A percentile compares a stretch with the other conserved stretches of the same genome.
phyloP scores from a whole-genome alignment of 2,888 invertebrate genomes.

The Plusia festucae region DNA sequence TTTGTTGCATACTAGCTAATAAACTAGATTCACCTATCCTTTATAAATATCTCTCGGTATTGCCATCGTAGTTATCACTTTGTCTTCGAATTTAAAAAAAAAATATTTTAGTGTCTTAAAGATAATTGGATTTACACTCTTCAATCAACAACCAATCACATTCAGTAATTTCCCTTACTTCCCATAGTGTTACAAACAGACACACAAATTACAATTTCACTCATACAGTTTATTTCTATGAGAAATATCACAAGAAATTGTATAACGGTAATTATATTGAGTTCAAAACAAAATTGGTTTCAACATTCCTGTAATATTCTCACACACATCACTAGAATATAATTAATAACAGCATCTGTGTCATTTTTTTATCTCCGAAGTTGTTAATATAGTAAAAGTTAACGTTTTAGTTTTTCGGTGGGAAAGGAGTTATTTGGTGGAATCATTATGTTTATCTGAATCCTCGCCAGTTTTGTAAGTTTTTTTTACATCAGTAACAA shows the following conservation, averaged over 20 bases:
- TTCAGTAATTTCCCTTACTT: not conserved
- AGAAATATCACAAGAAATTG: constrained; percentile 37
- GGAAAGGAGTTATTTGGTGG: constrained; percentile 2
- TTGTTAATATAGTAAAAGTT: constrained; percentile 40
- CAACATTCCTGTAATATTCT: constrained; percentile 50
- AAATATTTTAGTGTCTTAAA: no score
- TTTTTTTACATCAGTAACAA: not conserved
- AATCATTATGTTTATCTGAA: no score
- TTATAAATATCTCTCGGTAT: not conserved
- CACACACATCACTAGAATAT: constrained; percentile 46
- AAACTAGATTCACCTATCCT: constrained; percentile 22
- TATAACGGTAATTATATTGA: constrained; percentile 48
- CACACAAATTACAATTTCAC: constrained; percentile 34
- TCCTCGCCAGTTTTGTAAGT: no score
- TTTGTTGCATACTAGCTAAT: constrained; percentile 55
- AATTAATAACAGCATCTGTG: constrained; percentile 54
- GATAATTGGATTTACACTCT: not conserved
- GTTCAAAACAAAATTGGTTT: constrained; percentile 51
- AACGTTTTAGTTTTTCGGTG: constrained; percentile 21
- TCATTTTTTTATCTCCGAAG: constrained; percentile 45
- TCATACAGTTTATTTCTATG: constrained; percentile 42
- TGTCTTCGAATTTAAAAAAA: no score
- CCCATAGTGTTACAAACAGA: constrained; percentile 6
- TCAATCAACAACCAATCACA: not conserved
- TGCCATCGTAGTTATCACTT: not conserved